These are phyloP conservation scores for Asobara japonica DNA, from an alignment of 1,140 invertebrate genomes.

Conservation along the genomic window DNA sequence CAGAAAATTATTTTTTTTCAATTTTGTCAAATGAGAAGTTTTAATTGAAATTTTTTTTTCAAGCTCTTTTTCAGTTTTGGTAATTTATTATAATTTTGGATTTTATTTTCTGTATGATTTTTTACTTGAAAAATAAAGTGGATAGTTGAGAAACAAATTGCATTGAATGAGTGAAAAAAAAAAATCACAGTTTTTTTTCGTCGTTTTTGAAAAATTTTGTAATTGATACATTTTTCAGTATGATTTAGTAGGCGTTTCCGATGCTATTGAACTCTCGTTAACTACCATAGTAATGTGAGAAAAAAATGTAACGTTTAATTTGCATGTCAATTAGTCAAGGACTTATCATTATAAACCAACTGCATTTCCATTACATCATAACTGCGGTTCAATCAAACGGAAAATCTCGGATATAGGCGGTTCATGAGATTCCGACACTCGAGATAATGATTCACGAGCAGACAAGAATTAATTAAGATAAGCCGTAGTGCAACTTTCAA, in stretches of 20 bases:
- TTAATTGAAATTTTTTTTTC: no score
- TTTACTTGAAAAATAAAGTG: no score
- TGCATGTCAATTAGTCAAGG: not conserved
- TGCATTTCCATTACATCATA: not conserved
- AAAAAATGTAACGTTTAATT: constrained; percentile 18
- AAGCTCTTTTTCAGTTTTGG: no score
- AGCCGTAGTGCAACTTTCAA: not conserved
- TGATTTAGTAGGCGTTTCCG: constrained; percentile 47
- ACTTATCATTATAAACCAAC: not conserved
- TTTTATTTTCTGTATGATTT: no score
- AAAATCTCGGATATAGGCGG: not conserved
- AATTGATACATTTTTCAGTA: no score
- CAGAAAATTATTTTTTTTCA: no score
- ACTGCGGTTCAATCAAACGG: not conserved
- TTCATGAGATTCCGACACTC: not conserved
- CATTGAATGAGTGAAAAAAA: no score
- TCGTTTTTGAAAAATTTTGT: no score
- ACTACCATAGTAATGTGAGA: constrained; percentile 45
- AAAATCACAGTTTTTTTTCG: no score
- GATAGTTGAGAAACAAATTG: no score
- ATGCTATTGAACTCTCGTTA: constrained; percentile 15
- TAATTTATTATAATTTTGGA: no score
- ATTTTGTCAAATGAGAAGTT: no score
- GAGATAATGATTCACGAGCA: not conserved
- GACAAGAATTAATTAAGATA: not conserved